Evolutionary conservation across 2,797 vertebrate species (phyloP).

Genomic region (Garrulus glandarius): DNA sequence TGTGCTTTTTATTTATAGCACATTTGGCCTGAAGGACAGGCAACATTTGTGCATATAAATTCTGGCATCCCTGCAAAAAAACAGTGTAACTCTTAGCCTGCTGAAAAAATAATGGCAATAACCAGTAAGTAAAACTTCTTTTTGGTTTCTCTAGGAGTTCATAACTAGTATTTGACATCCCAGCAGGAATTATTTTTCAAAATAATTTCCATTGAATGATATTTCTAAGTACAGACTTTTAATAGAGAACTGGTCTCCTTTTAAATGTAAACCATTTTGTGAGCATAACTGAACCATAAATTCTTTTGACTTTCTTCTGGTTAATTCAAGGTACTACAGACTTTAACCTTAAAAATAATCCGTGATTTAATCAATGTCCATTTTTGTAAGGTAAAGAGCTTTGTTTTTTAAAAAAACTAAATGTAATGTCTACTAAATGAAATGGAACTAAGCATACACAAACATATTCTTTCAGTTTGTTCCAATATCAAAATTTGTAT

Average conservation of each 20-base stretch:
- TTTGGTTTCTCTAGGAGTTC: not conserved
- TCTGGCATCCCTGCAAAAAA: conserved; percentile 5
- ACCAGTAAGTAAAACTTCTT: not conserved
- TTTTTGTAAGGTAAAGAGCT: not conserved
- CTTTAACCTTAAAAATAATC: not conserved
- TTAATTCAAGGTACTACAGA: not conserved
- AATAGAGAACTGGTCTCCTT: not conserved
- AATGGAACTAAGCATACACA: not conserved
- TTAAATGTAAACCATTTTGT: not conserved
- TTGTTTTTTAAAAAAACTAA: not conserved
- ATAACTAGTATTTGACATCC: not conserved
- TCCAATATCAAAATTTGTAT: not conserved
- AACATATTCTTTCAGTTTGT: not conserved
- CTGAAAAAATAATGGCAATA: not conserved
- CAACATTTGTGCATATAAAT: conserved; percentile 6
- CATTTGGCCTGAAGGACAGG: conserved; percentile 32
- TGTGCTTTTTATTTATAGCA: conserved; percentile 13
- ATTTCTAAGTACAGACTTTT: not conserved
- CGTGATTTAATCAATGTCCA: not conserved
- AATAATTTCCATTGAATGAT: not conserved
- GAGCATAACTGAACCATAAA: not conserved
- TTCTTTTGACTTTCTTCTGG: not conserved
- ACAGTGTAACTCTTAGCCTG: not conserved
- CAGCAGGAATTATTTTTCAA: not conserved
- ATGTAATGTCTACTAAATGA: not conserved